phyloP scores from a whole-genome alignment of 2,888 invertebrate species.

The Uloborus plumipes region DNA sequence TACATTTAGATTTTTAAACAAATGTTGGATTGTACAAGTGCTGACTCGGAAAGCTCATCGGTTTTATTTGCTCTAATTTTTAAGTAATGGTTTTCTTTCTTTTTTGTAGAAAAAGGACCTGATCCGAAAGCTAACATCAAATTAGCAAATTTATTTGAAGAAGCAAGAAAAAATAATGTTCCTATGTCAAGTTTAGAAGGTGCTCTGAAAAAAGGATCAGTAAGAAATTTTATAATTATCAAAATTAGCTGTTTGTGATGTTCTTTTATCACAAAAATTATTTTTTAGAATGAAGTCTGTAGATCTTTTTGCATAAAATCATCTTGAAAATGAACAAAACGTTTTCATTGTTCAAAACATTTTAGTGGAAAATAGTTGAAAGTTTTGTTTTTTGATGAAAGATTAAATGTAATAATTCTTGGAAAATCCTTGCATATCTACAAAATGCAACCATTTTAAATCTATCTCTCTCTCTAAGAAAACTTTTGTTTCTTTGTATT shows the following conservation, averaged over 20 bases:
- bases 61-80: not conserved
- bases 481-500: no score
- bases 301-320: not conserved
- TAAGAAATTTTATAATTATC: conserved; percentile 51
- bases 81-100: not conserved
- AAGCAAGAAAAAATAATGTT: conserved; percentile 77
- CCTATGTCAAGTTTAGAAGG: conserved; percentile 77
- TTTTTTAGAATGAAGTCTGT: not conserved
- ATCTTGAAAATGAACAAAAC: conserved; percentile 2
- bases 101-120: conserved; percentile 75
- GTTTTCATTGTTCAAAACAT: not conserved
- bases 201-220: conserved; percentile 75
- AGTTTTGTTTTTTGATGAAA: no score
- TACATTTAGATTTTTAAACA: no score
- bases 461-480: no score
- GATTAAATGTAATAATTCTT: no score
- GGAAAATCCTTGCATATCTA: no score
- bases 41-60: no score
- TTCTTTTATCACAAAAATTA: not conserved
- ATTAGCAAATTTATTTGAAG: conserved; percentile 76
- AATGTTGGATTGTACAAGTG: no score
- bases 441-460: no score
- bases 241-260: not conserved
- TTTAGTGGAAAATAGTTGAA: no score
- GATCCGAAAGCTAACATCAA: conserved; percentile 77